phyloP scores from a whole-genome alignment of 35 echinoderm and acorn worm species.

The Patiria miniata region DNA sequence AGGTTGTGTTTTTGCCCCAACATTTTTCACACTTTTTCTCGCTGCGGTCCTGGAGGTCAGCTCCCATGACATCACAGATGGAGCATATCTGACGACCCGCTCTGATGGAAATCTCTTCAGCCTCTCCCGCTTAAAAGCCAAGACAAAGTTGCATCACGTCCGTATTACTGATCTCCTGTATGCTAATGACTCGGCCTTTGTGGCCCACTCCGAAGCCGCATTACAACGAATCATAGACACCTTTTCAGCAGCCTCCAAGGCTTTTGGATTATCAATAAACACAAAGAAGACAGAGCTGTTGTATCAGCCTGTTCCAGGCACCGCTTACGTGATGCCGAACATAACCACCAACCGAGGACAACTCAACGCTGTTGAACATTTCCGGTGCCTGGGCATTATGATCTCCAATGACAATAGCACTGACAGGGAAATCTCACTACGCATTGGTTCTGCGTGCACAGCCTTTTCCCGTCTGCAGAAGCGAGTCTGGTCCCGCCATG shows the following conservation, averaged over 20 bases:
- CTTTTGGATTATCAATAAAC: not conserved
- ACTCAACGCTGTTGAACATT: not conserved
- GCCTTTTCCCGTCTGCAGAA: not conserved
- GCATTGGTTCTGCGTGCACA: not conserved
- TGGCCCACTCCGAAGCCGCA: not conserved
- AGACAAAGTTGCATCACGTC: not conserved
- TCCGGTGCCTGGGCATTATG: not conserved
- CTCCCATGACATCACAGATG: too few species aligned
- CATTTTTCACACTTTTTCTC: too few species aligned
- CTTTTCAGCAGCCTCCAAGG: conserved; percentile 9
- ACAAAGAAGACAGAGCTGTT: not conserved
- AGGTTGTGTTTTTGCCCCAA: too few species aligned
- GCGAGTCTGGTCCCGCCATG: not conserved
- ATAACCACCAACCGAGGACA: not conserved
- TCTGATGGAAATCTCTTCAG: conserved; percentile 11
- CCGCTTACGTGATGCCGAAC: not conserved
- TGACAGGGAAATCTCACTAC: not conserved
- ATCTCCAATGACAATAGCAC: not conserved
- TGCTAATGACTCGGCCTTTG: not conserved
- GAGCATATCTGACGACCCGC: too few species aligned
- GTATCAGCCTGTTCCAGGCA: conserved; percentile 1
- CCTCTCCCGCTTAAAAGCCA: not conserved
- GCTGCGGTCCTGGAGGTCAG: too few species aligned
- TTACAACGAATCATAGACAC: not conserved
- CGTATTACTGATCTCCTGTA: not conserved